A percentile compares a stretch with the other conserved stretches of the same genome.
These are phyloP conservation scores for Ailurus styani DNA, from an alignment of 2,113 vertebrate species.

Conservation along the genomic window DNA sequence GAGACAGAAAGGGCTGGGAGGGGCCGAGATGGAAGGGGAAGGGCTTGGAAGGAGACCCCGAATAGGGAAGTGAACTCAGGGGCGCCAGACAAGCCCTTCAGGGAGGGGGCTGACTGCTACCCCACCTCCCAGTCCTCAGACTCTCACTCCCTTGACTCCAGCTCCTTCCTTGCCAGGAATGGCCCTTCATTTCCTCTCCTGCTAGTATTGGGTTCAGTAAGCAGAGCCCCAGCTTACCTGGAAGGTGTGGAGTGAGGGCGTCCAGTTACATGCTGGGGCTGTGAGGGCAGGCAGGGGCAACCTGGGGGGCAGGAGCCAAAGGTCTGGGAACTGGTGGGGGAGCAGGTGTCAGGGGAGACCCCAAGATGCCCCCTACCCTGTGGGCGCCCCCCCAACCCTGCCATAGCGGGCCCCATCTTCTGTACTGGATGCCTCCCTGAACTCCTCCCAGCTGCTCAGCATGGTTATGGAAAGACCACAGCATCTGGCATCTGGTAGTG, in stretches of 20 bases:
- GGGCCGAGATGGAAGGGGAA: background rate
- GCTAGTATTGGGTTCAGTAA: conserved; percentile 31
- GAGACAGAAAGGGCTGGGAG: background rate
- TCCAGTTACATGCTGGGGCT: conserved; percentile 10
- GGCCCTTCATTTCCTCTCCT: background rate
- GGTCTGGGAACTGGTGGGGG: background rate
- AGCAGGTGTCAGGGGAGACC: background rate
- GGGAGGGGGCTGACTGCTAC: background rate
- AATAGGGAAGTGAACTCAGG: background rate
- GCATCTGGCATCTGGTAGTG: background rate
- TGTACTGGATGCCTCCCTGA: background rate
- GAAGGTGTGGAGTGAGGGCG: background rate
- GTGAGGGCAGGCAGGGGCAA: background rate
- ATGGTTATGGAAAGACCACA: background rate
- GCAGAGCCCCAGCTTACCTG: conserved; percentile 34
- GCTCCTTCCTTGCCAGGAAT: background rate
- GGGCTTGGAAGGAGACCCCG: background rate
- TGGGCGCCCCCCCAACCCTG: background rate
- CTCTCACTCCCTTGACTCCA: background rate
- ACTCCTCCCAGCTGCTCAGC: background rate
- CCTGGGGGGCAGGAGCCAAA: background rate
- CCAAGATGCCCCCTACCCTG: background rate
- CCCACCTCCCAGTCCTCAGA: background rate
- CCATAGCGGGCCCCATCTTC: background rate
- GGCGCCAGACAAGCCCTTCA: background rate